Base-by-base conservation (phyloP, 2,888 invertebrate species). In the Lepeophtheirus nordmannii region DNA sequence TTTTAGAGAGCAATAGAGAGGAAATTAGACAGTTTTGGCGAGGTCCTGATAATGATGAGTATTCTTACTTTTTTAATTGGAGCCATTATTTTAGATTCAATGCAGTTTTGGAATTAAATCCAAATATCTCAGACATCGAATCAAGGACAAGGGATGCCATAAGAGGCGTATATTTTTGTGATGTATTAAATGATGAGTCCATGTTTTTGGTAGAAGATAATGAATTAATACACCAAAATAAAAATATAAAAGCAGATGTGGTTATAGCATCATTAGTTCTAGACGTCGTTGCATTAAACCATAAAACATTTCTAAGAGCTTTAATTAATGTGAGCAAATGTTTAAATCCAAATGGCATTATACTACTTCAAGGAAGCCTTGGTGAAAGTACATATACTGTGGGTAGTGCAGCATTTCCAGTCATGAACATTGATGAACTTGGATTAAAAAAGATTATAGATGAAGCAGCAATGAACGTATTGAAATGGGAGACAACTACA, bases 381-480 rank as follows among this genome's bases (percentile, higher is more conserved):
- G 62, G 62, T n/a, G 62, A 62, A 23, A 20, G n/a, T 41, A 41
- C 39, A 8, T 62, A 62, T 40, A 62, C 62, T 20, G 62, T 62
- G 12, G 62, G 62, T 5, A 62, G 62, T 62, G 62, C 62, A 5
- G 39, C 17, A 38, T 62, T 62, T 17, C 62, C 62, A 20, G 62
- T 40, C 20, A 62, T 62, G 62, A 41, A 62, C 20, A 41, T 40
- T 40, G 62, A 62, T 62, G 62, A 62, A 40, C n/a, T 46, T 14
- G 53, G 53, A 5, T 8, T 46, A 1, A 14, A 17, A 46, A 46
- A 46, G 17, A 46, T 46, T 46, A 5, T 46, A 3, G 5, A 14
- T 14, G 53, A 46, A 17, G 53, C 53, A n/a, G 2, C n/a, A 8
- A 46, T 46, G 53, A 17, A 46, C 17, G 17, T 46, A 3, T n/a